Evolutionary conservation across 2,888 invertebrate genomes (phyloP).

Genomic region (Itoplectis maculator): DNA sequence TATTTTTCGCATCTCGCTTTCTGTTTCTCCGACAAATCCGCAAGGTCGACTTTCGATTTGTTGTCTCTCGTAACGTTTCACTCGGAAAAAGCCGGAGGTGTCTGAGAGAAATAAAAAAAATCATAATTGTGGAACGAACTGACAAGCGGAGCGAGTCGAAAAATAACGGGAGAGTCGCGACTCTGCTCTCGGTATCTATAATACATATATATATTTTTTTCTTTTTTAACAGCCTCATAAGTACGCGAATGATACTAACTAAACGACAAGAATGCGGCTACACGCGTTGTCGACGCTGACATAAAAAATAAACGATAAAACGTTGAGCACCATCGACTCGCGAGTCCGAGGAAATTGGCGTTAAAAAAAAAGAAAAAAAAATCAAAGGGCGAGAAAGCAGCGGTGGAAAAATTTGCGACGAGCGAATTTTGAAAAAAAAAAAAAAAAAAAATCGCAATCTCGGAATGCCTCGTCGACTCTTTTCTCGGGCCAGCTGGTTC

Average conservation of each 20-base stretch:
- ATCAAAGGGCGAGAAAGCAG: not conserved
- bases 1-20: not conserved
- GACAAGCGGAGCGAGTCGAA: not conserved
- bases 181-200: slow-evolving; percentile 24
- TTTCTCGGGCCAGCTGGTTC: not conserved
- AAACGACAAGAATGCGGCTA: slow-evolving; percentile 43
- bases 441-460: not conserved
- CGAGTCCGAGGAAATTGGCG: not conserved
- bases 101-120: not conserved
- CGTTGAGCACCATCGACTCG: slow-evolving; percentile 46
- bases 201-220: too few species aligned
- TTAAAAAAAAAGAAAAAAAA: slow-evolving; percentile 3
- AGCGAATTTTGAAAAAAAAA: not conserved
- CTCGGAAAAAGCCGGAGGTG: not conserved
- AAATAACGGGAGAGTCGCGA: not conserved
- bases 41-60: not conserved
- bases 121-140: not conserved
- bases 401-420: too few species aligned
- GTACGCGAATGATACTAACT: slow-evolving; percentile 73
- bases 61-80: too few species aligned
- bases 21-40: not conserved
- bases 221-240: slow-evolving; percentile 65
- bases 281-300: slow-evolving; percentile 15
- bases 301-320: slow-evolving; percentile 27
- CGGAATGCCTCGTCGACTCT: not conserved